Evolutionary conservation across 2,888 invertebrate genomes (phyloP), one percentile per base, ranked within the genome.

Genomic region (Timema cristinae): DNA sequence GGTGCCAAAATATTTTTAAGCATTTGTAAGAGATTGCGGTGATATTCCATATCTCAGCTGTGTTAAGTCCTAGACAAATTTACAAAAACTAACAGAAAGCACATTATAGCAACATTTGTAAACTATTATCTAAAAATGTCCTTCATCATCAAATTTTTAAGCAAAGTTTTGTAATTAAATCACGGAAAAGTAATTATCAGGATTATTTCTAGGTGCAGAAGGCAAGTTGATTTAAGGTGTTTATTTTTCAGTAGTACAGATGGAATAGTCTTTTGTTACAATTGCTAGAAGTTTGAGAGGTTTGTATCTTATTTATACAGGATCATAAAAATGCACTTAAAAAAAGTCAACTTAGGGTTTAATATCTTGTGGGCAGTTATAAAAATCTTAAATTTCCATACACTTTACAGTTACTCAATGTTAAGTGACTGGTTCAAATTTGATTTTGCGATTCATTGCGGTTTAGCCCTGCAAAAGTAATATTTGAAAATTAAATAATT

Each of bases 301-400:
- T 59, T n/a, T 59, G 59, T 59, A 59, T 32, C 32, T 59, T 59
- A 16, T 59, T 52, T 52, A 8, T 59, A 59, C 59, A 59, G 59
- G 59, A 5, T 13, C 59, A 7, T 54, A 9, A 5, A 59, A 13
- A 59, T n/a, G 8, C n/a, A 7, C 15, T 5, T 59, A 13, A 16
- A 32, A 32, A 32, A 32, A 32, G n/a, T 32, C 32, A 5, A 32
- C 32, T 32, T 59, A 9, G 15, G 15, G 8, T 32, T 59, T 59
- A 16, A 59, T 59, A 7, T 59, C 8, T 59, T 0, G n/a, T 59
- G 59, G 59, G 15, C 47, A 63, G 63, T 63, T 47, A 63, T 47
- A 63, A 63, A 63, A 63, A 63, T 63, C 63, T 63, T 16, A 63
- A 63, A 63, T 63, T 59, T 47, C 6, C 63, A 63, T 48, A 32